A percentile compares a stretch with the other conserved stretches of the same genome.
phyloP scores from a whole-genome alignment of 1,140 invertebrate species.

The Orchesella cincta region DNA sequence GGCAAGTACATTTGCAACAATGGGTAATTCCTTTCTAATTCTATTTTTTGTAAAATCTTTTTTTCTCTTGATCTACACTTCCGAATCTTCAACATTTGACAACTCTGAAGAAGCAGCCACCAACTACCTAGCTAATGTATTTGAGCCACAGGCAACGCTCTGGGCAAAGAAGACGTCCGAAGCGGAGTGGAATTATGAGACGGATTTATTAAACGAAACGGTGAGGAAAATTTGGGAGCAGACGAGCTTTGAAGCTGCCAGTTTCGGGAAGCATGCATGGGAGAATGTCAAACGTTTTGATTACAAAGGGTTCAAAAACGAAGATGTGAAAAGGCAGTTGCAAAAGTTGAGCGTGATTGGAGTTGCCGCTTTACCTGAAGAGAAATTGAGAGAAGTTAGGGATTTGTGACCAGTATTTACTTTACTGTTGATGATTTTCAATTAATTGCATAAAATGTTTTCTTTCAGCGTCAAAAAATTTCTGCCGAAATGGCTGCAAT shows the following conservation, averaged over 20 bases:
- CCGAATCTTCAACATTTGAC: too few relatives aligned
- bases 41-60: too few relatives aligned
- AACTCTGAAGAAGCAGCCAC: constrained; percentile 40
- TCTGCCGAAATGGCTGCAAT: constrained; percentile 85
- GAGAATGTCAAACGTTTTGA: too few relatives aligned
- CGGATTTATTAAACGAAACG: constrained; percentile 38
- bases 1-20: too few relatives aligned
- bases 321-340: constrained; percentile 70
- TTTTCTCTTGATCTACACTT: too few relatives aligned
- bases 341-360: constrained; percentile 78
- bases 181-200: constrained; percentile 5
- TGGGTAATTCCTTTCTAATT: too few relatives aligned
- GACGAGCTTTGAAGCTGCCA: constrained; percentile 74
- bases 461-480: constrained; percentile 80
- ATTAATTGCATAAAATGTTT: too few relatives aligned
- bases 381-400: constrained; percentile 78
- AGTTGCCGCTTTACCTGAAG: constrained; percentile 76
- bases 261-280: constrained; percentile 76
- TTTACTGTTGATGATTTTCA: too few relatives aligned
- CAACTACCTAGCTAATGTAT: constrained; percentile 41
- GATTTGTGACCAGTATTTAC: not conserved
- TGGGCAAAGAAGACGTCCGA: constrained; percentile 10
- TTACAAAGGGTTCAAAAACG: constrained; percentile 68
- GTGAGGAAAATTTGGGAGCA: constrained; percentile 53
- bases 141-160: constrained; percentile 41